A percentile compares a stretch with the other conserved stretches of the same genome.
phyloP scores from a whole-genome alignment of 2,797 vertebrate genomes.

The Masticophis lateralis region DNA sequence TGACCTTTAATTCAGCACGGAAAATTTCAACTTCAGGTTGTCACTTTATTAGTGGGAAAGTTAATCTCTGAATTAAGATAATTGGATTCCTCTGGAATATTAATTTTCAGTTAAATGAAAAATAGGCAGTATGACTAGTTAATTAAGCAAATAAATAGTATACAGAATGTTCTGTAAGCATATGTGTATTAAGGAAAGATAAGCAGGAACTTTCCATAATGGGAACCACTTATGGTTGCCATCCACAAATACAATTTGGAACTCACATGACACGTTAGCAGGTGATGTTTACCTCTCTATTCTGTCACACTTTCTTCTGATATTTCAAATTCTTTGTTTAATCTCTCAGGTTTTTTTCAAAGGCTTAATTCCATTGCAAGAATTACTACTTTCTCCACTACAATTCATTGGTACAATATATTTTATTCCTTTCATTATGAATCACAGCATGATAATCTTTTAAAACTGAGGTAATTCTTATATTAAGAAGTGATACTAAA shows the following conservation, averaged over 20 bases:
- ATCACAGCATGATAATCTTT: constrained; percentile 37
- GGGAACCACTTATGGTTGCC: background rate
- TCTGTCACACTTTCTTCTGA: background rate
- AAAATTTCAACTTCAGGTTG: constrained; percentile 25
- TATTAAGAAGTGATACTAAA: constrained; percentile 7
- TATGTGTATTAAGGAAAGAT: constrained; percentile 12
- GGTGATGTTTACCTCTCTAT: background rate
- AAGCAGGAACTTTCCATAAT: background rate
- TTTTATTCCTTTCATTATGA: constrained; percentile 38
- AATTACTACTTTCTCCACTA: constrained; percentile 60
- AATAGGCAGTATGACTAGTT: constrained; percentile 9
- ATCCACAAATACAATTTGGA: background rate
- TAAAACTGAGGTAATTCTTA: constrained; percentile 28
- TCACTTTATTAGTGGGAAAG: constrained; percentile 41
- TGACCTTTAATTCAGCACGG: constrained; percentile 15
- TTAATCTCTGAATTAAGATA: constrained; percentile 38
- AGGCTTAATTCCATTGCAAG: constrained; percentile 42
- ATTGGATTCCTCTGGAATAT: constrained; percentile 31
- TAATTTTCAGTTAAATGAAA: constrained; percentile 44
- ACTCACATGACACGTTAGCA: background rate
- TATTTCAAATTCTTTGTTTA: background rate
- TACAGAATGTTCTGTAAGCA: background rate
- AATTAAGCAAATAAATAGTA: constrained; percentile 11
- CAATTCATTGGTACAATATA: constrained; percentile 35
- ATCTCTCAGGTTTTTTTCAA: constrained; percentile 23